These are phyloP conservation scores for Tupaia tana DNA, from an alignment of 2,113 vertebrate genomes.

Conservation along the genomic window DNA sequence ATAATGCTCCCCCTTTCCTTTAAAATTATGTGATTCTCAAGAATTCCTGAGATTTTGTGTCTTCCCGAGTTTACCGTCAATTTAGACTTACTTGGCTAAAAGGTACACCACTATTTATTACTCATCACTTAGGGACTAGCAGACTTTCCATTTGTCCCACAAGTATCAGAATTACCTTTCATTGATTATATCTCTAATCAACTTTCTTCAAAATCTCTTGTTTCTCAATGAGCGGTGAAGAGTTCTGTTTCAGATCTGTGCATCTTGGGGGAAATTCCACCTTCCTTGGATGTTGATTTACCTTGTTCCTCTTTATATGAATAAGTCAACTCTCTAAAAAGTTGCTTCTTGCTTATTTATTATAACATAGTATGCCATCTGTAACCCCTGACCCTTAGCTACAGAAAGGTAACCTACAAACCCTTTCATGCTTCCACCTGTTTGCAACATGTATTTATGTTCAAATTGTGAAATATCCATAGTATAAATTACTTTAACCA, in stretches of 20 bases:
- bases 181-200: not conserved
- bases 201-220: not conserved
- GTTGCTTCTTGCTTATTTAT: not conserved
- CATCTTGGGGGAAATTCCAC: not conserved
- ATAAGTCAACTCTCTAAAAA: not conserved
- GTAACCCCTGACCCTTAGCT: not conserved
- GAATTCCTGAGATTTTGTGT: not conserved
- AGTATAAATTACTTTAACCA: not conserved
- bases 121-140: not conserved
- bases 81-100: constrained; percentile 5
- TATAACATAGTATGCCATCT: not conserved
- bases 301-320: not conserved
- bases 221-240: not conserved
- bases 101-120: not conserved
- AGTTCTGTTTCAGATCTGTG: not conserved
- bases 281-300: not conserved
- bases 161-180: not conserved
- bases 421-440: not conserved
- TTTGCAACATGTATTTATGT: not conserved
- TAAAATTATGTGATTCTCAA: not conserved
- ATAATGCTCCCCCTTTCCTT: not conserved
- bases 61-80: not conserved
- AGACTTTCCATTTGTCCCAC: not conserved
- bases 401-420: not conserved
- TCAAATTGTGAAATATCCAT: not conserved